Base-by-base conservation (phyloP, 1,140 invertebrate genomes). In the Tetraneura akinire region DNA sequence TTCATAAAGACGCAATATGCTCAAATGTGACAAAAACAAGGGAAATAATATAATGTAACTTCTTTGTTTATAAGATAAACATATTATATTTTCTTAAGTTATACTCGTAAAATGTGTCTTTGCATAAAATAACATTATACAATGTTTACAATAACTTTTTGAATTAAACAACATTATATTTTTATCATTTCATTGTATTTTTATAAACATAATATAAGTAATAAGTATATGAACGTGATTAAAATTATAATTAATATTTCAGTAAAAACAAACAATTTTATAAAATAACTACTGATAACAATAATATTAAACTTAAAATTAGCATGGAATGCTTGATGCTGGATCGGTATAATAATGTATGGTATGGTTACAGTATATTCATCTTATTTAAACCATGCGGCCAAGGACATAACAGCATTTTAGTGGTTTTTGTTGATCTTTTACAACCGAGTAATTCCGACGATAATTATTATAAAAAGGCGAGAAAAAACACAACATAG, bases 401-500 rank as follows among this genome's bases (percentile, higher is more conserved):
- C 26, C 29, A 37, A 9, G 29, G 14, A 1, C 26, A 16, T 18
- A 62, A 4, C 26, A 23, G 10, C 1, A 62, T 18, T 23, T 29
- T 51, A 26, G 49, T 26, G 21, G 23, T 51, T 71, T 51, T 32
- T 29, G 45, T 49, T 29, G 23, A 10, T 71, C 21, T 49, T 47
- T 71, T 71, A 71, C 26, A 16, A 26, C 26, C 10, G 47, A 71
- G 68, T 51, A 71, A 55, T 55, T 53, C 55, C 4, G n/a, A 55
- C 32, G 70, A n/a, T 18, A 74, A 74, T 51, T 74, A 74, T 55
- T 74, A 74, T 55, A 74, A 74, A 23, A 37, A 26, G 10, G 62
- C 18, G 32, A 21, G 62, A 42, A 66, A 66, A 66, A 66, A 42
- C 62, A 21, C 62, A 37, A 55, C 70, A 37, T 8, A 55, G 49